phyloP scores from a whole-genome alignment of 2,888 invertebrate species.

The Cosmia pyralina region DNA sequence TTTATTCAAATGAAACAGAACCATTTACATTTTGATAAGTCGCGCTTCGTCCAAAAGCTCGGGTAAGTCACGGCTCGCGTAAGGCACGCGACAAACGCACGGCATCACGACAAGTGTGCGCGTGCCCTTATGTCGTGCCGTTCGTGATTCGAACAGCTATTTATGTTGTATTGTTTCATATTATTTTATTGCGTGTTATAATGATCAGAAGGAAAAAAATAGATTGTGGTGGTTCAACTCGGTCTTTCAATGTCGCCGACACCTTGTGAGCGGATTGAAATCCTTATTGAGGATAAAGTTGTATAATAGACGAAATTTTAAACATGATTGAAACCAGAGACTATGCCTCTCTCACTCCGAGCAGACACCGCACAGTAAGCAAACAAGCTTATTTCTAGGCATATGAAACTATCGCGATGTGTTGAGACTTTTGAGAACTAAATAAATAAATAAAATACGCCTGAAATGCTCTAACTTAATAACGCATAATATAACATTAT shows the following conservation, averaged over 20 bases:
- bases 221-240: slow-evolving; percentile 28
- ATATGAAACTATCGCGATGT: not conserved
- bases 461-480: too few relatives aligned
- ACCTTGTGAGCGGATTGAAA: too few relatives aligned
- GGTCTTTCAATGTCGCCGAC: slow-evolving; percentile 39
- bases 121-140: slow-evolving; percentile 81
- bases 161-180: slow-evolving; percentile 63
- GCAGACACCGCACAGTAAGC: not conserved
- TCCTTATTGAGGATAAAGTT: not conserved
- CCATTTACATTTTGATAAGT: slow-evolving; percentile 70
- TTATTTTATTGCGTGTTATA: slow-evolving; percentile 64
- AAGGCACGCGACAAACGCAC: slow-evolving; percentile 82
- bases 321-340: not conserved
- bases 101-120: slow-evolving; percentile 76
- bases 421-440: not conserved
- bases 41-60: slow-evolving; percentile 38
- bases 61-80: slow-evolving; percentile 64
- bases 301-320: not conserved
- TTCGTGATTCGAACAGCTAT: slow-evolving; percentile 72
- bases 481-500: too few relatives aligned
- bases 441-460: not conserved
- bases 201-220: slow-evolving; percentile 50
- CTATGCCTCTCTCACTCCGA: not conserved
- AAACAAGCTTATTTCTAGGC: not conserved
- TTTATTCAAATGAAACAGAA: slow-evolving; percentile 70